A percentile compares a stretch with the other conserved stretches of the same genome.
Evolutionary conservation across 2,113 vertebrate species (phyloP).

Genomic region (Thryonomys swinderianus): DNA sequence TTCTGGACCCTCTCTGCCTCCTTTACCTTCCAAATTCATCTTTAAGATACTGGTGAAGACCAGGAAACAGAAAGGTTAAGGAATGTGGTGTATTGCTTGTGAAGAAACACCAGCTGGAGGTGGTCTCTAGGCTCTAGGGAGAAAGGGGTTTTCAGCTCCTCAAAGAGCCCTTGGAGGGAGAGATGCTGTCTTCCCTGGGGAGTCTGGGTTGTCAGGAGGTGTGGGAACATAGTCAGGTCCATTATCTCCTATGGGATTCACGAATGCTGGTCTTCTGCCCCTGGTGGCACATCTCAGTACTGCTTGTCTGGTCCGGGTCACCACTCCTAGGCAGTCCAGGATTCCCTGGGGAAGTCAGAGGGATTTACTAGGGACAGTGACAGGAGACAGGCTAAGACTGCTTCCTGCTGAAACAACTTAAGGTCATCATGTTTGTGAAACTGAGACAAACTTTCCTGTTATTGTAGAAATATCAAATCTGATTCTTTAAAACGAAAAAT

Average conservation of each 20-base stretch:
- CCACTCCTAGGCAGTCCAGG: neutral
- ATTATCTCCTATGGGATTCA: neutral
- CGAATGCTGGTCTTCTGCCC: neutral
- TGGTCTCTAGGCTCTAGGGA: neutral
- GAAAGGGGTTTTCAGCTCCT: neutral
- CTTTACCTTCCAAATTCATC: neutral
- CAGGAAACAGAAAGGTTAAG: fast-evolving
- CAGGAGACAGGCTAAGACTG: too few species aligned
- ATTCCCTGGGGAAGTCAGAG: neutral
- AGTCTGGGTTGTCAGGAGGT: neutral
- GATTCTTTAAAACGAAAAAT: neutral
- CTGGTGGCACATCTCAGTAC: fast-evolving
- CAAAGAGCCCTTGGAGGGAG: neutral
- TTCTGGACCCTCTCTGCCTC: neutral
- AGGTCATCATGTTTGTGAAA: neutral
- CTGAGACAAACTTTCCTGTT: neutral
- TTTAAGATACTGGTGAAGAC: neutral
- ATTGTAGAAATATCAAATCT: neutral
- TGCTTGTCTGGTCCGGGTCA: neutral
- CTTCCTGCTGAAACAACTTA: neutral
- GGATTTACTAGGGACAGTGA: neutral
- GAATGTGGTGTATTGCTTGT: neutral
- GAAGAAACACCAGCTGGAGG: fast-evolving
- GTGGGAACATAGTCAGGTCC: fast-evolving
- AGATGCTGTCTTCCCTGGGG: fast-evolving